Percentiles rank a stretch among this genome's conserved stretches.
phyloP scores from a whole-genome alignment of 1,140 invertebrate genomes.

The Cephus cinctus region DNA sequence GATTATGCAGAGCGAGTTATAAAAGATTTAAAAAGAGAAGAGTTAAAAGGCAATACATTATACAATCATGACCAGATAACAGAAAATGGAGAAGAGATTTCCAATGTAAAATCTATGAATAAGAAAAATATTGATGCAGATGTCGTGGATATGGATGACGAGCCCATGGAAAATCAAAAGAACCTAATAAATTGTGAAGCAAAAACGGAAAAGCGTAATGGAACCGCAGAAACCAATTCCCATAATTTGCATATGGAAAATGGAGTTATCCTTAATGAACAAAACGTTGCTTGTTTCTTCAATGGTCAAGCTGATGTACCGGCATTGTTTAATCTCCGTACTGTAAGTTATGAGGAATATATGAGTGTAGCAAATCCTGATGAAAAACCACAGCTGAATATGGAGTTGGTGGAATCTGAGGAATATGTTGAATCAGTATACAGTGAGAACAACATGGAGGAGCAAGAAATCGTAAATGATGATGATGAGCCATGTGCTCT shows the following conservation, averaged over 20 bases:
- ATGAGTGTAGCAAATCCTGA: conserved; percentile 18
- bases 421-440: too few relatives aligned
- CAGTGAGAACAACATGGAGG: neutral
- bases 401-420: too few relatives aligned
- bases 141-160: neutral
- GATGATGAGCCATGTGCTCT: neutral
- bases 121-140: conserved; percentile 8
- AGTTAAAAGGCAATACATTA: conserved; percentile 17
- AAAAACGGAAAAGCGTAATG: conserved; percentile 23
- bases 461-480: neutral
- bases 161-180: neutral
- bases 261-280: too few relatives aligned
- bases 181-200: conserved; percentile 1
- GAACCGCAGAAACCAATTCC: conserved; percentile 13
- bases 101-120: conserved; percentile 7
- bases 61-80: conserved; percentile 6
- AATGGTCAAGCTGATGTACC: conserved; percentile 28
- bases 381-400: too few relatives aligned
- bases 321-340: conserved; percentile 24
- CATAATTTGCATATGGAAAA: too few relatives aligned
- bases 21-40: conserved; percentile 32
- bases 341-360: conserved; percentile 40
- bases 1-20: conserved; percentile 35
- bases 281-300: conserved; percentile 9
- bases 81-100: conserved; percentile 30